Percentiles rank a stretch among this genome's conserved stretches.
Evolutionary conservation across 2,888 invertebrate species (phyloP).

Genomic region (Oligia latruncula): DNA sequence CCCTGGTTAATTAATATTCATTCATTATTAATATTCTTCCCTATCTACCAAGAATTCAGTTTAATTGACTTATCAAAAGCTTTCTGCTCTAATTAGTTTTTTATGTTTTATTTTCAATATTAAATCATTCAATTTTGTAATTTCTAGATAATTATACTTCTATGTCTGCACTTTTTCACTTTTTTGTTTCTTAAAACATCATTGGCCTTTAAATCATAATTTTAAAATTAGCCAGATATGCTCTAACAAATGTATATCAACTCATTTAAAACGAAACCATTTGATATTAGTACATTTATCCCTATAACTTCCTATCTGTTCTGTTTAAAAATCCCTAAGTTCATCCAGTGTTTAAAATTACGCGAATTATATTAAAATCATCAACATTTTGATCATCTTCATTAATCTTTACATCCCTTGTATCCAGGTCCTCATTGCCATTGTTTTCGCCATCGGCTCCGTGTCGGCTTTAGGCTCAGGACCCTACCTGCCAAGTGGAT

Average conservation of each 20-base stretch:
- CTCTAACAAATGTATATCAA: neutral
- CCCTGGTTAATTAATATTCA: constrained; percentile 3
- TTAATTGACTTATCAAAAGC: neutral
- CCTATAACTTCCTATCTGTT: neutral
- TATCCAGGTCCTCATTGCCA: constrained; percentile 76
- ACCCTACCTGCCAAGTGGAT: constrained; percentile 86
- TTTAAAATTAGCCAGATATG: no score
- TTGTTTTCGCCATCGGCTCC: constrained; percentile 75
- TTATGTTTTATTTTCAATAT: neutral
- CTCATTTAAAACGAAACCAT: neutral
- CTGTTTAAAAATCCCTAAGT: neutral
- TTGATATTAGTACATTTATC: neutral
- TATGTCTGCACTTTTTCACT: neutral
- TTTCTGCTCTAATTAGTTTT: constrained; percentile 6
- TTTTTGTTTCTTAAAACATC: neutral
- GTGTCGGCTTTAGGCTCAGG: constrained; percentile 81
- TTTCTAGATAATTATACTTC: neutral
- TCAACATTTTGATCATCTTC: neutral
- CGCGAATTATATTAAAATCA: neutral
- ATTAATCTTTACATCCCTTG: neutral
- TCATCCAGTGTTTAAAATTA: neutral
- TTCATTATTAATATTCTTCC: neutral
- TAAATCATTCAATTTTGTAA: neutral
- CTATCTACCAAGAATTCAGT: neutral
- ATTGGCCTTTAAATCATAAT: neutral